Conservation (phyloP, 2,888 invertebrate species). For the Neoscelio sp. region DNA sequence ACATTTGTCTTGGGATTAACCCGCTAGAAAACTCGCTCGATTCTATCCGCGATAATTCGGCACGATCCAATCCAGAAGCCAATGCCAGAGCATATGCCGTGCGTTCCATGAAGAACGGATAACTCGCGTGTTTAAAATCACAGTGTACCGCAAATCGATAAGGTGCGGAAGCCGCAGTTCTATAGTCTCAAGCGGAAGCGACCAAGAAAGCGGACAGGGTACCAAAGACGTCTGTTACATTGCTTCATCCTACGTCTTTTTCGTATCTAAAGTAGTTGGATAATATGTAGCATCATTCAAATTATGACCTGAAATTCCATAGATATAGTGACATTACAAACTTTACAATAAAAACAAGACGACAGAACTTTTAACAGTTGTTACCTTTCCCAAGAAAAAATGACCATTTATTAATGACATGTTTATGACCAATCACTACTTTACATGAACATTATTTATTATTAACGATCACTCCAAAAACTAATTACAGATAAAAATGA, state of each 20-base stretch:
- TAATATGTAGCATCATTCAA: slow-evolving; percentile 66
- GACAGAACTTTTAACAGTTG: too few species aligned
- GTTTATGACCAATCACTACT: too few species aligned
- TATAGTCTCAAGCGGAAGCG: slow-evolving; percentile 67
- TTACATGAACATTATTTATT: too few species aligned
- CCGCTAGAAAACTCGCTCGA: slow-evolving; percentile 71
- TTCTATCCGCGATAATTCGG: slow-evolving; percentile 58
- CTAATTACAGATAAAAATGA: too few species aligned
- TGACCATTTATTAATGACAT: too few species aligned
- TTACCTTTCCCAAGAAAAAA: too few species aligned
- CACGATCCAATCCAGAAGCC: slow-evolving; percentile 64
- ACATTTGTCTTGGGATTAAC: slow-evolving; percentile 56
- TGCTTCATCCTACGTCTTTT: slow-evolving; percentile 18
- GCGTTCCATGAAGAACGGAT: slow-evolving; percentile 75
- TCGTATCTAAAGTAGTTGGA: slow-evolving; percentile 67
- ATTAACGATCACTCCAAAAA: too few species aligned
- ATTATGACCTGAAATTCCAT: slow-evolving; percentile 21
- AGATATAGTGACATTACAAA: not conserved
- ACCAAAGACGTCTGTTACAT: slow-evolving; percentile 51
- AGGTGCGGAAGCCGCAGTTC: slow-evolving; percentile 55
- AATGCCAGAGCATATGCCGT: slow-evolving; percentile 57
- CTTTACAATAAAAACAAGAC: not conserved
- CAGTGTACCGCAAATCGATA: slow-evolving; percentile 77
- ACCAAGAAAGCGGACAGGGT: slow-evolving; percentile 43
- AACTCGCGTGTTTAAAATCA: slow-evolving; percentile 74